A percentile compares a stretch with the other conserved stretches of the same genome.
These are phyloP conservation scores for Drosophila crucigera DNA, from an alignment of 2,888 invertebrate species.

Conservation along the genomic window DNA sequence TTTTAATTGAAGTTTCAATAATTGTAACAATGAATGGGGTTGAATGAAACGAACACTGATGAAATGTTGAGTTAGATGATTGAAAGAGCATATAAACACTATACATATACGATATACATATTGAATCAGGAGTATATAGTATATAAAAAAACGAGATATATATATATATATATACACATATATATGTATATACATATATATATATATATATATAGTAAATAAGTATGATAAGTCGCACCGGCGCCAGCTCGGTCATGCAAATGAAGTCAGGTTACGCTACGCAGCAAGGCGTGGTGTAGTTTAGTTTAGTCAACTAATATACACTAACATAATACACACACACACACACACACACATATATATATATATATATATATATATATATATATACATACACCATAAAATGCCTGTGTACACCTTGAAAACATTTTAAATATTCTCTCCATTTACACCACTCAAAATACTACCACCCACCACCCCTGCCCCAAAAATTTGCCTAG, in stretches of 20 bases:
- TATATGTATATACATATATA: constrained; percentile 19
- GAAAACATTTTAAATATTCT: constrained; percentile 48
- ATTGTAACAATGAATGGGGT: constrained; percentile 21
- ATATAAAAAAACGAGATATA: constrained; percentile 32
- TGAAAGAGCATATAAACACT: constrained; percentile 53
- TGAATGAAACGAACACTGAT: constrained; percentile 16
- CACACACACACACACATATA: constrained; percentile 20
- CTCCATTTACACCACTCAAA: constrained; percentile 53
- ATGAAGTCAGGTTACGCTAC: constrained; percentile 48
- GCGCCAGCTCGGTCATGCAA: constrained; percentile 25
- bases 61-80: constrained; percentile 27
- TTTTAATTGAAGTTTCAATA: constrained; percentile 3
- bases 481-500: constrained; percentile 35
- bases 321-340: constrained; percentile 24
- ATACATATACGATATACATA: constrained; percentile 76
- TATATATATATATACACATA: constrained; percentile 31
- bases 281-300: constrained; percentile 37
- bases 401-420: constrained; percentile 53
- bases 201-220: constrained; percentile 36
- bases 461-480: constrained; percentile 44
- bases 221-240: constrained; percentile 28
- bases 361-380: constrained; percentile 6
- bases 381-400: constrained; percentile 16
- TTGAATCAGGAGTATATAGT: constrained; percentile 49
- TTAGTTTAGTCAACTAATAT: constrained; percentile 45